Conservation (phyloP, 2,113 vertebrate genomes). For the Delphinapterus leucas region DNA sequence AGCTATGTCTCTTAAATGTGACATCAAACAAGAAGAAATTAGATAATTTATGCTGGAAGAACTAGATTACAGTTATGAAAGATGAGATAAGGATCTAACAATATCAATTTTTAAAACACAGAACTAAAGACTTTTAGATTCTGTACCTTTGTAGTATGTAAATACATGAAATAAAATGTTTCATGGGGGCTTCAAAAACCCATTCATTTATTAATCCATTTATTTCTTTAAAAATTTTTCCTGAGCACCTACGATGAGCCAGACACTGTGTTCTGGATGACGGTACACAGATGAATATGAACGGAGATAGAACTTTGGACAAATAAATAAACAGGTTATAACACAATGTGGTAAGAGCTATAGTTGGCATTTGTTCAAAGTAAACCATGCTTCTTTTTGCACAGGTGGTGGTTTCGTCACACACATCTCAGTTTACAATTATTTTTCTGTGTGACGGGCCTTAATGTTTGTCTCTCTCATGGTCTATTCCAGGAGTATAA, state of each 20-base stretch:
- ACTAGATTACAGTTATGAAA: background rate
- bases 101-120: background rate
- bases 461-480: conserved; percentile 30
- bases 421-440: conserved; percentile 3
- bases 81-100: background rate
- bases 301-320: background rate
- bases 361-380: background rate
- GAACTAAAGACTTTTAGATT: background rate
- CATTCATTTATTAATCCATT: background rate
- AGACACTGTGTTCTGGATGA: background rate
- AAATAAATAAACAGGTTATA: background rate
- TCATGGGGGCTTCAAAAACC: background rate
- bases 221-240: background rate
- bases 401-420: background rate
- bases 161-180: background rate
- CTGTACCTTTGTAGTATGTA: background rate
- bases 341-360: background rate
- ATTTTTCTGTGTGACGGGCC: conserved; percentile 17
- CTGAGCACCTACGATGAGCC: background rate
- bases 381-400: conserved; percentile 8
- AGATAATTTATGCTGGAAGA: background rate
- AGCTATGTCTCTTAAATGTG: background rate
- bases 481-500: conserved; percentile 4
- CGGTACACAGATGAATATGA: background rate
- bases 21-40: conserved; percentile 14